Evolutionary conservation across 2,113 vertebrate genomes (phyloP).

Genomic region (Cervus canadensis): DNA sequence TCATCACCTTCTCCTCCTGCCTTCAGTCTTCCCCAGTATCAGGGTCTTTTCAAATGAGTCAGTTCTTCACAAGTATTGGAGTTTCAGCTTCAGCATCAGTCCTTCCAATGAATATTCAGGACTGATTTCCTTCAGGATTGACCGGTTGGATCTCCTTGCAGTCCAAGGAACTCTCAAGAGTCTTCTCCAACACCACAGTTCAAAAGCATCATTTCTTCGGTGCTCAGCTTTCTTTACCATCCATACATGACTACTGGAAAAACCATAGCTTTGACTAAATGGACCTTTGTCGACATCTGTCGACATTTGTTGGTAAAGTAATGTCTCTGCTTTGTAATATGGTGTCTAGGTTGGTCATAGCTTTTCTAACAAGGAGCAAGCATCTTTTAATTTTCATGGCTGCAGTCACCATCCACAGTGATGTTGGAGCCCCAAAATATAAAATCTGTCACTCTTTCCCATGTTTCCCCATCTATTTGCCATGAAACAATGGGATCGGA

Average conservation of each 20-base stretch:
- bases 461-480: not conserved
- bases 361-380: not conserved
- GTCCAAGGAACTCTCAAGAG: not conserved
- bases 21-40: not conserved
- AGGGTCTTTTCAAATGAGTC: not conserved
- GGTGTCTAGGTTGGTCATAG: not conserved
- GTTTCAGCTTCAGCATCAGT: not conserved
- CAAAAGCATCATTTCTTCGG: not conserved
- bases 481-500: rapidly evolving
- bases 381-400: not conserved
- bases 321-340: not conserved
- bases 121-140: not conserved
- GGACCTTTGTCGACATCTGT: not conserved
- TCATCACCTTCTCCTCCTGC: not conserved
- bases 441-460: not conserved
- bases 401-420: not conserved
- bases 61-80: not conserved
- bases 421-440: not conserved
- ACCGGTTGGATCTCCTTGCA: not conserved
- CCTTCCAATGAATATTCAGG: not conserved
- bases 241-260: not conserved
- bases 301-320: not conserved
- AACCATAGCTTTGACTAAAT: not conserved
- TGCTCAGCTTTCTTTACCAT: not conserved
- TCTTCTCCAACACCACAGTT: not conserved